Conservation (phyloP, 1,140 invertebrate genomes). For the Pseudomyrmex dendroicus region DNA sequence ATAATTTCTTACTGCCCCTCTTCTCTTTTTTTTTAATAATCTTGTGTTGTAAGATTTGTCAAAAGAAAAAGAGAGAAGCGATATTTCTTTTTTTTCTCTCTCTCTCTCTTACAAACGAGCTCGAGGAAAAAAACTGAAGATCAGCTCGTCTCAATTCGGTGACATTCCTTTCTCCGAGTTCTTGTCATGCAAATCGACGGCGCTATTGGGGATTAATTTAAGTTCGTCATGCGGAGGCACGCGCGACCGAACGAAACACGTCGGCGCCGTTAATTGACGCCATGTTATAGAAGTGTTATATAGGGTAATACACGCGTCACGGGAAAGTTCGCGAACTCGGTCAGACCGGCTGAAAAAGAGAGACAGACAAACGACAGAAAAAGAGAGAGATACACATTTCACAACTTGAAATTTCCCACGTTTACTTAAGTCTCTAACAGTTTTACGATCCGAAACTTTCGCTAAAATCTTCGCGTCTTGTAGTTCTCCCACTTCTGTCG, state of each 20-base stretch:
- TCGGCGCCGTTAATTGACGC: constrained; percentile 22
- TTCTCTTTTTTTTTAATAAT: no score
- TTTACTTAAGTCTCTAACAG: not conserved
- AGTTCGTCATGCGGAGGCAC: constrained; percentile 33
- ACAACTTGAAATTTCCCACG: not conserved
- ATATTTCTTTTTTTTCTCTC: no score
- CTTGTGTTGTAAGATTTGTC: no score
- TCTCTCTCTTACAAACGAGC: no score
- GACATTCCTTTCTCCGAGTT: not conserved
- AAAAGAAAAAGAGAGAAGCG: no score
- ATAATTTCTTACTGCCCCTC: no score
- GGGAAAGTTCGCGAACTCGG: constrained; percentile 24
- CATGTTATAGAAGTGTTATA: constrained; percentile 13
- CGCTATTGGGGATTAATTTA: constrained; percentile 34
- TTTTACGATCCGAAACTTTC: constrained; percentile 6
- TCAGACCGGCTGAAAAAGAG: not conserved
- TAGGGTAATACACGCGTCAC: constrained; percentile 13
- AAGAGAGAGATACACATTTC: not conserved
- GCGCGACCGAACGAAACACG: not conserved
- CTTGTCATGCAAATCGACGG: constrained; percentile 34
- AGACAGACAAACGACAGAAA: not conserved
- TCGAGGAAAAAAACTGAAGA: no score
- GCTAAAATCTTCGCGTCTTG: no score
- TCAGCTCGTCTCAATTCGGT: not conserved
- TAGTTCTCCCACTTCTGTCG: not conserved